Percentiles rank a stretch among this genome's conserved stretches.
These are phyloP conservation scores for Chrysaora quinquecirrha DNA, from an alignment of 30 jellyfish, hydroid and myxozoan species.

Conservation along the genomic window DNA sequence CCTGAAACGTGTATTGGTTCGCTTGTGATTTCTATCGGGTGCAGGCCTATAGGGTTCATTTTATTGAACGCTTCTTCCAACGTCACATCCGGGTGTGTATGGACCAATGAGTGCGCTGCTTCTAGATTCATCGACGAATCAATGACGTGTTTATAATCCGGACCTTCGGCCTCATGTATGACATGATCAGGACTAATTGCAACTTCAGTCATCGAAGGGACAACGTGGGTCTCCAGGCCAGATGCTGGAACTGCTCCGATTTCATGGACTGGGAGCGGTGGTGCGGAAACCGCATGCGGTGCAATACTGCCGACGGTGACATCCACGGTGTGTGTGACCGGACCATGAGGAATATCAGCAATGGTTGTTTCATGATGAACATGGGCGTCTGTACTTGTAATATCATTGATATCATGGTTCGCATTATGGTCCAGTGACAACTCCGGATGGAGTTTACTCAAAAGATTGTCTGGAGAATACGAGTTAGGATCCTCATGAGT, in stretches of 20 bases:
- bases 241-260: background rate
- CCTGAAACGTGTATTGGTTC: constrained; percentile 50
- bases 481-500: background rate
- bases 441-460: constrained; percentile 60
- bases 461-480: constrained; percentile 40
- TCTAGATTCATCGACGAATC: constrained; percentile 41
- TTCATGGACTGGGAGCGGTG: background rate
- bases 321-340: background rate
- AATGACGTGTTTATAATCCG: too few species aligned
- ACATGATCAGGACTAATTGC: background rate
- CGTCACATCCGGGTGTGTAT: constrained; percentile 67
- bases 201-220: background rate
- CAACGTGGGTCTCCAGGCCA: background rate
- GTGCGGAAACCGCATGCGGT: background rate
- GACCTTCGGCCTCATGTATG: constrained; percentile 1
- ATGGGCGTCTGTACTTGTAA: constrained; percentile 35
- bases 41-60: constrained; percentile 35
- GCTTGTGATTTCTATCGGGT: constrained; percentile 50
- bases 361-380: constrained; percentile 29
- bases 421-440: constrained; percentile 47
- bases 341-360: background rate
- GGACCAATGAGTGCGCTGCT: constrained; percentile 59
- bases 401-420: constrained; percentile 55
- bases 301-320: background rate
- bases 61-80: constrained; percentile 59